Percentiles rank a stretch among this genome's conserved stretches.
These are phyloP conservation scores for Epistrophe eligans DNA, from an alignment of 2,888 invertebrate genomes.

Conservation along the genomic window DNA sequence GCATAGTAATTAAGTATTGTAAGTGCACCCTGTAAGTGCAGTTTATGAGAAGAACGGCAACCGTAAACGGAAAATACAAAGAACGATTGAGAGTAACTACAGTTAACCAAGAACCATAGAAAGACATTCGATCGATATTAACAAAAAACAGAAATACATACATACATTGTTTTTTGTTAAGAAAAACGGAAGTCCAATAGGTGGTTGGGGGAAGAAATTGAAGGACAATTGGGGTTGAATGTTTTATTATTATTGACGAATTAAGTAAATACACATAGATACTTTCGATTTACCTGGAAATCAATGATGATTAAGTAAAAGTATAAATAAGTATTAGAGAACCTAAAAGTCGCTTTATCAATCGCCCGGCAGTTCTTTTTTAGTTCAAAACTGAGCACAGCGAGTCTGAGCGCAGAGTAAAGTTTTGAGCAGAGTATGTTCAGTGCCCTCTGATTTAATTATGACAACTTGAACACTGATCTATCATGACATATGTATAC, in stretches of 20 bases:
- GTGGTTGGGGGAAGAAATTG: background rate
- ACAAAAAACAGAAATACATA: too few relatives aligned
- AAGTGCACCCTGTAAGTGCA: background rate
- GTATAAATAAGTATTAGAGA: background rate
- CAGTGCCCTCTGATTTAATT: too few relatives aligned
- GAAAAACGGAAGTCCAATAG: background rate
- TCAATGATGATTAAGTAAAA: background rate
- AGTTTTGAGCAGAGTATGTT: too few relatives aligned
- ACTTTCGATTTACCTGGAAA: background rate
- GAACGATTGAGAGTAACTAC: background rate
- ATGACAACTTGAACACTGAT: too few relatives aligned
- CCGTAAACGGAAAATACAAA: background rate
- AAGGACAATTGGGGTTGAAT: background rate
- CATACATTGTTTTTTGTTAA: too few relatives aligned
- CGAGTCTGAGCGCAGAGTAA: too few relatives aligned
- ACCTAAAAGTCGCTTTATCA: background rate
- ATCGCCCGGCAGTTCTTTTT: background rate
- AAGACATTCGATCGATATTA: background rate
- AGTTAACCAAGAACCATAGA: background rate
- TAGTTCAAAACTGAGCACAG: too few relatives aligned
- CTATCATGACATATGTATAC: too few relatives aligned
- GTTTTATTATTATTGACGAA: background rate
- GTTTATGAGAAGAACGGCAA: background rate
- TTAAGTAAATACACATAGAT: background rate
- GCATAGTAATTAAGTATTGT: too few relatives aligned